These are phyloP conservation scores for Drosophila serrata DNA, from an alignment of 1,140 invertebrate genomes.

Conservation along the genomic window DNA sequence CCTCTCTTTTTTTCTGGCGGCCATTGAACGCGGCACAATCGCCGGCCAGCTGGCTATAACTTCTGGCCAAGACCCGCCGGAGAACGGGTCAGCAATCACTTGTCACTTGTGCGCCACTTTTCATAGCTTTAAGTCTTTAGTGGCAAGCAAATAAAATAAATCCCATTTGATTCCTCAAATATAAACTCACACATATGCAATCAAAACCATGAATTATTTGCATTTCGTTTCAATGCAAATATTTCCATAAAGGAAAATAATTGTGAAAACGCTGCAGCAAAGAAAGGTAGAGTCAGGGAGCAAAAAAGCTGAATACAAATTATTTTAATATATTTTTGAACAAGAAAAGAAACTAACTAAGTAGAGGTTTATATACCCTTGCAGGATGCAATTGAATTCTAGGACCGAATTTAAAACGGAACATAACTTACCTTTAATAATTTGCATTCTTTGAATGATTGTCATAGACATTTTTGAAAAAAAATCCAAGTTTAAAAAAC, in stretches of 20 bases:
- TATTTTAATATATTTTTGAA: neutral
- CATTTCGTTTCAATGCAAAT: constrained; percentile 29
- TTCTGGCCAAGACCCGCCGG: constrained; percentile 26
- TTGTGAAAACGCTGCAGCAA: neutral
- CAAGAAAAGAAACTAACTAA: too few relatives aligned
- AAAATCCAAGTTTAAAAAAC: too few relatives aligned
- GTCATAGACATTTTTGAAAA: too few relatives aligned
- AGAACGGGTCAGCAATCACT: constrained; percentile 30
- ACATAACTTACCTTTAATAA: too few relatives aligned
- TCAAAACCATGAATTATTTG: constrained; percentile 35
- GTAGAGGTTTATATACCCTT: too few relatives aligned
- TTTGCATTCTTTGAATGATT: too few relatives aligned
- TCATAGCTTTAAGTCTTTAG: constrained; percentile 33
- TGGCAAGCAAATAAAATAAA: neutral
- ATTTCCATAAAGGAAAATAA: constrained; percentile 25
- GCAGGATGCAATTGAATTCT: too few relatives aligned
- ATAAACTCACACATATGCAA: constrained; percentile 10
- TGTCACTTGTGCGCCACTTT: constrained; percentile 18
- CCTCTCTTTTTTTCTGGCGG: constrained; percentile 18
- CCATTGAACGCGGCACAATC: constrained; percentile 71
- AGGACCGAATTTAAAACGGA: too few relatives aligned
- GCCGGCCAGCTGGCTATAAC: constrained; percentile 48
- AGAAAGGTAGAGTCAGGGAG: neutral
- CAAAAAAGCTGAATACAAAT: neutral
- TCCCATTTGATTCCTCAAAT: neutral